Base-by-base conservation (phyloP, 2,797 vertebrate species). In the Phyllotis vaccarum region DNA sequence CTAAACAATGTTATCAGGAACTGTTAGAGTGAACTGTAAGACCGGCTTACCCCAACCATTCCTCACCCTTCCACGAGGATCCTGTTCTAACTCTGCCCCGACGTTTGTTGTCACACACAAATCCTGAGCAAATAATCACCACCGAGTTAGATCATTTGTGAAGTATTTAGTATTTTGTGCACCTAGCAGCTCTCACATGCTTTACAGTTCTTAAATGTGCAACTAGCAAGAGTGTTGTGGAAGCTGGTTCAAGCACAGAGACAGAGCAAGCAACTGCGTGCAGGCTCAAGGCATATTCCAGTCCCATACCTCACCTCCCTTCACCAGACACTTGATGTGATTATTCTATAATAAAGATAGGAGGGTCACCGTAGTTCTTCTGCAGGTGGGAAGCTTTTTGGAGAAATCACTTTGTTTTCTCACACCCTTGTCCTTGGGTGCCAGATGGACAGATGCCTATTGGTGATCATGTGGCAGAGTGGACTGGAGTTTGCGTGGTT, bases 291-390 rank as follows among this genome's bases (percentile, higher is more conserved):
- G 78, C 29, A 70, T 22, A 0, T 75, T 58, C 56, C 80, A 90
- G 86, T 13, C 37, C 70, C 22, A 16, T 6, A 13, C 19, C 29
- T 5, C 0, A 1, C 22, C 31, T 49, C 37, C 68, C 75, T 19
- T 40, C 56, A 74, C 72, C 91, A 31, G 62, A 66, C 62, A 89
- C 94, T 88, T 83, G 90, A 81, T 56, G 72, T 66, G 68, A 90
- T 95, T 86, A 72, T 91, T 85, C 70, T 5, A 17, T 58, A 43
- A 78, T 97, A 93, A 96, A 96, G 96, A 96, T 86, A 96, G 89
- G 62, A 92, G 56, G 74, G 62, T 81, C 86, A 54, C 83, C 91
- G 74, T 43, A 89, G 96, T 78, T 64, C 60, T 78, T 80, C 90
- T 86, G 93, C 58, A 93, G 90, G 66, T 94, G 87, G 83, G 78